Base-by-base conservation (phyloP, 2,888 invertebrate species). In the Heliconius charithonia region DNA sequence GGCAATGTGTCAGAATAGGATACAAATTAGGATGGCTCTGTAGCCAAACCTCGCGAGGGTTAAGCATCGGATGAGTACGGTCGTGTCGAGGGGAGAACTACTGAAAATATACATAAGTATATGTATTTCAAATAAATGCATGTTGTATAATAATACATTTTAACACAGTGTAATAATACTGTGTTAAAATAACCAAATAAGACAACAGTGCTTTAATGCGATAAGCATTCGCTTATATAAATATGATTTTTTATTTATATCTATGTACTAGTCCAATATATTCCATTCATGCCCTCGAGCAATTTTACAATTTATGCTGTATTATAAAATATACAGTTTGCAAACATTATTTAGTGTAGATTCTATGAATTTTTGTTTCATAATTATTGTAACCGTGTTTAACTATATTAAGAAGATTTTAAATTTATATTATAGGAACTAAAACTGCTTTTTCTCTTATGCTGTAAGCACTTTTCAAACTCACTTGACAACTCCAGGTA, bases 11-110 rank as follows among this genome's bases (percentile, higher is more conserved):
- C 75, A 82, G 80, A 79, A 79, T 83, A 77, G 80, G 81, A 80
- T 81, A 82, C 79, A 83, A 80, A 81, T 83, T 81, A 83, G 78
- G 81, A 78, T 76, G 81, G 78, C 74, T 79, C 78, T 80, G 81
- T 77, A 76, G 75, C 51, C 76, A 71, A 81, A 76, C 78, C 81
- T 78, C 81, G 41, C 45, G 81, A 75, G 81, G 71, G 74, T 79
- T 79, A 81, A 79, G 70, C 70, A 74, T 76, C 71, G 76, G 80
- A 82, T 81, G 82, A 83, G 83, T 81, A 80, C 80, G 83, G 82
- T 81, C 79, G 77, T 79, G 71, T 80, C 81, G 72, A 72, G 77
- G 82, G 83, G 81, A 82, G 78, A 76, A 78, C 72, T 75, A 75
- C 80, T 67, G 76, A 75, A 78, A 76, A 76, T 77, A 77, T 73